Evolutionary conservation across 2,797 vertebrate genomes (phyloP), one percentile per base, ranked within the genome.

Genomic region (Cryptoprocta ferox): DNA sequence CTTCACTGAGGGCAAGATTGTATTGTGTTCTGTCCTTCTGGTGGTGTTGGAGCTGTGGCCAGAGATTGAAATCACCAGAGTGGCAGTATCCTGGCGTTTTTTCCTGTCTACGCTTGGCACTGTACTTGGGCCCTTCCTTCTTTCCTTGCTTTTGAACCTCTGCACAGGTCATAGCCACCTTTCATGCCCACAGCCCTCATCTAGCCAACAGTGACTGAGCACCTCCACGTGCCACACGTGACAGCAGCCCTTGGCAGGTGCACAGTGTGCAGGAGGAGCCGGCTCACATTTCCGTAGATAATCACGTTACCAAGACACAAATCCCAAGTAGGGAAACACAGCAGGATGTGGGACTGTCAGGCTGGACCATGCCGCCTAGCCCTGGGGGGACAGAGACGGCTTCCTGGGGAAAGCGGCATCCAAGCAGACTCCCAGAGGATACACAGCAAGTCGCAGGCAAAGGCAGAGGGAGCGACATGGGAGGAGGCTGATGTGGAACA

Each of bases 161-260:
- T 65, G 35, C 37, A 63, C 45, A 71, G 61, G 10, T 81, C 12
- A 26, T 3, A 19, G 1, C 45, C 28, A 6, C 59, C 61, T 16
- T 73, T 15, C 28, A 7, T 21, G 30, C 26, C n/a, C 18, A 56
- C 15, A 6, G 35, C 1, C 1, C 53, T 48, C 4, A 13, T 8
- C 48, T n/a, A 78, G 61, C 65, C 50, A 65, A 1, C 35, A 71
- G 73, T 2, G 26, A 28, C 5, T 2, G 73, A 82, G 76, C 45
- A n/a, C 10, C 66, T 56, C 5, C 1, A 0, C 1, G 7, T 50
- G 61, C 45, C 13, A 42, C 35, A 9, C 9, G 13, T 1, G 14
- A 16, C 37, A 1, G 28, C 71, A 4, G 6, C 78, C 13, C 14
- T 83, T 0, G 0, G 28, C 66, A 28, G 35, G 18, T 61, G 6